Percentiles rank a stretch among this genome's conserved stretches.
Conservation (phyloP, 2,797 vertebrate genomes). For the Liasis olivaceus region DNA sequence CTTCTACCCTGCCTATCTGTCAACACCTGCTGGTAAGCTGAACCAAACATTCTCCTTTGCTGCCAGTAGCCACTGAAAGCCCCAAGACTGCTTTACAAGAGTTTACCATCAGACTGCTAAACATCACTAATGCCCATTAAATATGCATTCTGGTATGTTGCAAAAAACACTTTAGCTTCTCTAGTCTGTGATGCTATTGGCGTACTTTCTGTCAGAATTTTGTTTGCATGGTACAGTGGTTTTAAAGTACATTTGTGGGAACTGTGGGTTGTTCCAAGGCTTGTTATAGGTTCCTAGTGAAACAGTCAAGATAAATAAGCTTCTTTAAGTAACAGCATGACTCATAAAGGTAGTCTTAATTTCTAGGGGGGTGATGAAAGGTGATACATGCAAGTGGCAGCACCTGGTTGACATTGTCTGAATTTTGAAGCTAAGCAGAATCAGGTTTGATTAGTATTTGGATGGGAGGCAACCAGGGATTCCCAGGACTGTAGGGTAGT, state of each 20-base stretch:
- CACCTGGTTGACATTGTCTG: not conserved
- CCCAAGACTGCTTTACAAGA: not conserved
- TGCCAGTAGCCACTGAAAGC: slow-evolving; percentile 3
- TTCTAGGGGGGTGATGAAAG: not conserved
- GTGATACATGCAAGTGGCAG: not conserved
- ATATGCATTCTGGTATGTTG: slow-evolving; percentile 8
- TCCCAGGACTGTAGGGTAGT: not conserved
- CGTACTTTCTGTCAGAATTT: not conserved
- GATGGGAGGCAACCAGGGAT: not conserved
- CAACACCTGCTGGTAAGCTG: slow-evolving; percentile 31
- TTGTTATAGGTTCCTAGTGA: not conserved
- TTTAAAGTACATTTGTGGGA: not conserved
- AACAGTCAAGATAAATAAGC: not conserved
- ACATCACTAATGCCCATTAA: slow-evolving; percentile 20
- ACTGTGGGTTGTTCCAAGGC: not conserved
- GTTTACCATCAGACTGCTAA: slow-evolving; percentile 23
- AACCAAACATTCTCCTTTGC: not conserved
- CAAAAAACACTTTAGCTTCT: not conserved
- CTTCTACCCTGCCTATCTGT: slow-evolving; percentile 5
- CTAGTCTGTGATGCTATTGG: not conserved
- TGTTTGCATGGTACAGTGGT: not conserved
- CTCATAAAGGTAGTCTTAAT: not conserved
- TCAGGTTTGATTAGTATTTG: not conserved
- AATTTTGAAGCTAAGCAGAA: not conserved
- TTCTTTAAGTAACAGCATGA: not conserved